Conservation (phyloP, 2,888 invertebrate species). For the Cheilosia vernalis region DNA sequence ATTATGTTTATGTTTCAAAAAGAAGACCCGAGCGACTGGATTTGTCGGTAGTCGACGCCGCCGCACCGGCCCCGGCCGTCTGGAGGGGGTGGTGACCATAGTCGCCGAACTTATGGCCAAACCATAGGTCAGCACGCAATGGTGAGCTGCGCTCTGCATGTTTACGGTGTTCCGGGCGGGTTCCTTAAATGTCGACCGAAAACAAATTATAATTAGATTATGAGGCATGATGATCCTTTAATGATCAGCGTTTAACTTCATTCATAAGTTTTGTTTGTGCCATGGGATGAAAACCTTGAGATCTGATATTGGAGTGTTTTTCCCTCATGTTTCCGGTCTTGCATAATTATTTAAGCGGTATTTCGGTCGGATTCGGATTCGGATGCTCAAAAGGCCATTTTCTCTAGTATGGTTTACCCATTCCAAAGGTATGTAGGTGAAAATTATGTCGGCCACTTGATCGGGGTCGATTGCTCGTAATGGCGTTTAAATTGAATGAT, state of each 20-base stretch:
- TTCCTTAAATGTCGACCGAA: constrained; percentile 72
- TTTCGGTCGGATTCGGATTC: neutral
- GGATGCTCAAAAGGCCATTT: constrained; percentile 70
- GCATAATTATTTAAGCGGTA: constrained; percentile 64
- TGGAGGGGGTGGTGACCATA: constrained; percentile 71
- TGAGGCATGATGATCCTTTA: constrained; percentile 83
- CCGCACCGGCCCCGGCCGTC: constrained; percentile 34
- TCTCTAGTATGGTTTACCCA: constrained; percentile 38
- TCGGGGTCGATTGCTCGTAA: constrained; percentile 44
- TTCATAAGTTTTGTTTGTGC: constrained; percentile 73
- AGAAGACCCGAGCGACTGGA: constrained; percentile 33
- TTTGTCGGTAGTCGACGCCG: constrained; percentile 27
- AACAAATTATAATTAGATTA: constrained; percentile 83
- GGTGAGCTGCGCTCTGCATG: constrained; percentile 29
- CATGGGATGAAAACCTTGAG: constrained; percentile 67
- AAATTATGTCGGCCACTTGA: constrained; percentile 11
- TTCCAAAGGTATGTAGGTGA: constrained; percentile 1
- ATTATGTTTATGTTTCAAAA: constrained; percentile 38
- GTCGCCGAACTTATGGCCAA: constrained; percentile 71
- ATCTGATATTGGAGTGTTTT: constrained; percentile 46
- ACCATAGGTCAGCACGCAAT: constrained; percentile 67
- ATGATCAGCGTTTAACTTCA: constrained; percentile 82
- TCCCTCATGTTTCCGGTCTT: constrained; percentile 66
- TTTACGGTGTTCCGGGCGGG: constrained; percentile 44
- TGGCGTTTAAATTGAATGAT: constrained; percentile 64